These are phyloP conservation scores for Hymenochirus boettgeri DNA, from an alignment of 2,113 vertebrate genomes.

Conservation along the genomic window DNA sequence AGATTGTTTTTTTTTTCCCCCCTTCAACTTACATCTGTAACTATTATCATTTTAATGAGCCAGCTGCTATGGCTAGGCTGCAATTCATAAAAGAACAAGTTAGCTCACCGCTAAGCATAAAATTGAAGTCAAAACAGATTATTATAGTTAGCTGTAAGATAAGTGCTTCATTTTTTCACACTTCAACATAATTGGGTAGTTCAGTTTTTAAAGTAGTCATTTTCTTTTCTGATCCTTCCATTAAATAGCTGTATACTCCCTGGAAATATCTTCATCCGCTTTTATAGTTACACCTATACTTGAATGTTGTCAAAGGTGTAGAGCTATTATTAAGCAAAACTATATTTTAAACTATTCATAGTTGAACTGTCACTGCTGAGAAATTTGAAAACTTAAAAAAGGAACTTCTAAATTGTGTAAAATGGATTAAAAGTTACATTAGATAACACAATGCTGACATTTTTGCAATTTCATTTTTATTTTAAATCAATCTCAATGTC, in stretches of 20 bases:
- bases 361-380: no score
- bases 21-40: not conserved
- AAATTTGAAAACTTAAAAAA: no score
- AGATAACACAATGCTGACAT: no score
- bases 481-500: no score
- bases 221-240: conserved; percentile 11
- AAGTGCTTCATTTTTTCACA: conserved; percentile 9
- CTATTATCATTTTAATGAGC: conserved; percentile 15
- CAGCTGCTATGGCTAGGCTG: conserved; percentile 1
- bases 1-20: not conserved
- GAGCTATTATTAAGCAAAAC: not conserved
- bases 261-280: conserved; percentile 13
- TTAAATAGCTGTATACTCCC: conserved; percentile 25
- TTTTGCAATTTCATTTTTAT: no score
- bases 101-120: not conserved
- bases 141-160: not conserved
- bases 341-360: not conserved
- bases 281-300: not conserved
- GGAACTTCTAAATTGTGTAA: no score
- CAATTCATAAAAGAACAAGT: not conserved
- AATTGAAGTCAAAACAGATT: not conserved
- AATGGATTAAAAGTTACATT: no score
- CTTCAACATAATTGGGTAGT: conserved; percentile 13
- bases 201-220: not conserved
- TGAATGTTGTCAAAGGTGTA: no score